Percentiles rank a stretch among this genome's conserved stretches.
Conservation (phyloP, 2,797 vertebrate genomes). For the Columba guinea region DNA sequence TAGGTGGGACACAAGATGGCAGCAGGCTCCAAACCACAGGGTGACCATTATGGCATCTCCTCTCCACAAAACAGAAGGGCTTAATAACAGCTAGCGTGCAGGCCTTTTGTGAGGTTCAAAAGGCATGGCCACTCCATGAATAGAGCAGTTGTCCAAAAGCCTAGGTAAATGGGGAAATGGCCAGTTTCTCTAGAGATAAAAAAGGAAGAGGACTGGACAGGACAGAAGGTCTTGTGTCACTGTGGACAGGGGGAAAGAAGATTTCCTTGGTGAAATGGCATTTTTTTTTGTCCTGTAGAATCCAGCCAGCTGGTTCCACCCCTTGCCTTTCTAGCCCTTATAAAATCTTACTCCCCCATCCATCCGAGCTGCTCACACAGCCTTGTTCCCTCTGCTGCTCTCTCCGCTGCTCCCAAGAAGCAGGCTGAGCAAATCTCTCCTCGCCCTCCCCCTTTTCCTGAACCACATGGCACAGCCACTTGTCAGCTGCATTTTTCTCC, state of each 20-base stretch:
- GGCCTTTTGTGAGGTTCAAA: not conserved
- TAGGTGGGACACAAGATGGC: not conserved
- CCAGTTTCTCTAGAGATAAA: not conserved
- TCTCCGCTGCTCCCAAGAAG: not conserved
- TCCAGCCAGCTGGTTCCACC: not conserved
- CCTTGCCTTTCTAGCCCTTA: not conserved
- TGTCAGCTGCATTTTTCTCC: not conserved
- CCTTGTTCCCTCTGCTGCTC: not conserved
- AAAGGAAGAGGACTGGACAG: not conserved
- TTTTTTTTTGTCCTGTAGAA: not conserved
- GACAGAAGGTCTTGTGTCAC: not conserved
- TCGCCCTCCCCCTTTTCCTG: not conserved
- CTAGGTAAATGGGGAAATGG: not conserved
- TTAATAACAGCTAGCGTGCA: not conserved
- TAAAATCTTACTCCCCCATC: not conserved
- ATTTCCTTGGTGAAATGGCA: not conserved
- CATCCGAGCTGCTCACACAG: not conserved
- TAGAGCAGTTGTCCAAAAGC: not conserved
- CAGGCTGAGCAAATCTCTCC: not conserved
- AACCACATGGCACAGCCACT: not conserved
- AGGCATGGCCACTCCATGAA: not conserved
- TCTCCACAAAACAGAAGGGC: fast-evolving
- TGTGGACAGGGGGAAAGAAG: not conserved
- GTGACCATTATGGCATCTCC: not conserved
- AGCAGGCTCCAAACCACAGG: not conserved